These are phyloP conservation scores for Urocynchramus pylzowi DNA, from an alignment of 2,113 vertebrate genomes.

Conservation along the genomic window DNA sequence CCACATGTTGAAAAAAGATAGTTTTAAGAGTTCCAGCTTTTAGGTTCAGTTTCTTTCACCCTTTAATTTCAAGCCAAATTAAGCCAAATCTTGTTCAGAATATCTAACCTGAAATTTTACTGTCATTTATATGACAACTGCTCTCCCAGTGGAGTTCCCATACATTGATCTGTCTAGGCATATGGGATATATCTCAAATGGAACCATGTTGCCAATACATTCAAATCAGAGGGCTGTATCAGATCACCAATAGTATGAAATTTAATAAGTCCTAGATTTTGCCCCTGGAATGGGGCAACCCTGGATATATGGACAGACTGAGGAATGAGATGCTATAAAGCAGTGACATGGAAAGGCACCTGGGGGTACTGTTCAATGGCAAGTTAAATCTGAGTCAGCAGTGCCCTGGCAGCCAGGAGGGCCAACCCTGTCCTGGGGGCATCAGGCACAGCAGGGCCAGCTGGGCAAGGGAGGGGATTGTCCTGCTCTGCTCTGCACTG, in stretches of 20 bases:
- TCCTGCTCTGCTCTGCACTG: neutral
- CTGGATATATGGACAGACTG: neutral
- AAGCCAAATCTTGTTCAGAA: neutral
- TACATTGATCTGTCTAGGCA: neutral
- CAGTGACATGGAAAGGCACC: fast-evolving
- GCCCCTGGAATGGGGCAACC: neutral
- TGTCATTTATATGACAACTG: neutral
- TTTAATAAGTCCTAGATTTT: neutral
- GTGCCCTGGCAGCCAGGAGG: neutral
- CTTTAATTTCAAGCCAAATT: neutral
- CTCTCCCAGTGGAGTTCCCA: neutral
- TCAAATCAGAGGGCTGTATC: neutral
- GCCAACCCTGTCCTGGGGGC: fast-evolving
- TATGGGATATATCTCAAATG: neutral
- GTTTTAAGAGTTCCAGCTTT: neutral
- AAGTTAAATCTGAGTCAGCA: fast-evolving
- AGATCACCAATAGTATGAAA: neutral
- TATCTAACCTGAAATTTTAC: neutral
- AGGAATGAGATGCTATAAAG: neutral
- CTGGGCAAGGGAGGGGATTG: fast-evolving
- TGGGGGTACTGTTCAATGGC: fast-evolving
- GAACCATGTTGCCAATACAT: neutral
- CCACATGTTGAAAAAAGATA: neutral
- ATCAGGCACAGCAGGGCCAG: neutral
- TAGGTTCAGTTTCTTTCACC: neutral